Evolutionary conservation across 2,888 invertebrate genomes (phyloP), one percentile per base, ranked within the genome.

Genomic region (Caenorhabditis sp.): DNA sequence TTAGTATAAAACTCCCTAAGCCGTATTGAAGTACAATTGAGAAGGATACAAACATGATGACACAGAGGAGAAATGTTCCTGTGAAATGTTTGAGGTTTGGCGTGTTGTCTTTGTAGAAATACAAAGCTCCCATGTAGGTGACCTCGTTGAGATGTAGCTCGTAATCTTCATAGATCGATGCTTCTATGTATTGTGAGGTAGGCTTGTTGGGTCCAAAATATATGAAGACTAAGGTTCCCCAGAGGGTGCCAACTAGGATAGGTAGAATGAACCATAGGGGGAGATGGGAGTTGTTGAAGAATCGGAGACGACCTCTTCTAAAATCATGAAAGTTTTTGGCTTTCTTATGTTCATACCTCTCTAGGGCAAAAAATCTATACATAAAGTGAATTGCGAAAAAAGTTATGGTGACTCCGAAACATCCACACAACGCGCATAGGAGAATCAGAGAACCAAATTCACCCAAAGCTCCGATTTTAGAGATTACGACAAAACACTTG

Each of bases 21-120:
- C 5, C 31, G 31, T 31, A 31, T 31, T 31, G 31, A 31, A 31
- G 10, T 7, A 31, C 31, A 31, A 31, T 31, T 31, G 31, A 21
- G 31, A 68, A 68, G 21, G 68, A 62, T 17, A 52, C n/a, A 7
- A 52, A 52, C 23, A 52, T 23, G 10, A 52, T 52, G 3, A 23
- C 1, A 7, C 8, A 4, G 21, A 52, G 23, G 12, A 52, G 10
- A 8, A 10, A 36, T 36, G 36, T 8, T 36, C 7, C 36, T 8
- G 10, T 5, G 10, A 36, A 36, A 43, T 7, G 43, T 43, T 43
- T 43, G 43, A 43, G 5, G 17, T 43, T 43, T 43, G 43, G 43
- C 5, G 43, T 43, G 17, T 43, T 43, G 17, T 43, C 43, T 2
- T 17, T 43, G 43, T 12, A 43, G 17, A 43, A 43, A 43, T 43